Evolutionary conservation across 2,888 invertebrate species (phyloP).

Genomic region (Unio pictorum): DNA sequence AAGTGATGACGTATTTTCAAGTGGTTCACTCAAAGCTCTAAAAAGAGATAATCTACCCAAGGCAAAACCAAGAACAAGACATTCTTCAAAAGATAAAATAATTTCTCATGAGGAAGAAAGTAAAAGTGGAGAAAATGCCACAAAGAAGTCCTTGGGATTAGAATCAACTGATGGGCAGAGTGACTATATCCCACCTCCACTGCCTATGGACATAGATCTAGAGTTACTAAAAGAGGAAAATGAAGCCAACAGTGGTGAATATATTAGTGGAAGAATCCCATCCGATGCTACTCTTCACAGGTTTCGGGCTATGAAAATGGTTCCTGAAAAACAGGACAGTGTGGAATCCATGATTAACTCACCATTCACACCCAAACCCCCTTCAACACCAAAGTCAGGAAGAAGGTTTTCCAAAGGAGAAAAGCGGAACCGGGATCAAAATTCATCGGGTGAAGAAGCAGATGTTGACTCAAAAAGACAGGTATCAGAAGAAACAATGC

Average conservation of each 20-base stretch:
- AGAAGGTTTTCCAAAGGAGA: conserved; percentile 46
- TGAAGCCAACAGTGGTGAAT: conserved; percentile 15
- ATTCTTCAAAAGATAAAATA: background rate
- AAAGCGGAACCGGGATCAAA: conserved; percentile 46
- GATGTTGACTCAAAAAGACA: conserved; percentile 45
- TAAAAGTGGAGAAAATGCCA: background rate
- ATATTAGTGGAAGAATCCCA: conserved; percentile 33
- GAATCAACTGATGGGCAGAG: too few relatives aligned
- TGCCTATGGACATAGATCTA: conserved; percentile 39
- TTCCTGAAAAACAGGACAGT: conserved; percentile 43
- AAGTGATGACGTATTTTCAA: conserved; percentile 1
- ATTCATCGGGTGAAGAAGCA: conserved; percentile 55
- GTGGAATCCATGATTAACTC: conserved; percentile 54
- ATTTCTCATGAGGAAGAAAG: background rate
- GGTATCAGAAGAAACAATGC: conserved; percentile 18
- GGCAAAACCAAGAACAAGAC: too few relatives aligned
- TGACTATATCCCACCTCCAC: conserved; percentile 24
- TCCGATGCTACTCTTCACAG: conserved; percentile 53
- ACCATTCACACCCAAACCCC: conserved; percentile 59
- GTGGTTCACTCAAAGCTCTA: too few relatives aligned
- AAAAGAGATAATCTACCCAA: too few relatives aligned
- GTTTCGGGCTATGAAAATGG: conserved; percentile 52
- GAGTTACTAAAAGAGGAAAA: conserved; percentile 30
- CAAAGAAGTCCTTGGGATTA: background rate
- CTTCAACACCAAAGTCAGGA: conserved; percentile 46